These are phyloP conservation scores for Euclidia mi DNA, from an alignment of 2,888 invertebrate genomes.

Conservation along the genomic window DNA sequence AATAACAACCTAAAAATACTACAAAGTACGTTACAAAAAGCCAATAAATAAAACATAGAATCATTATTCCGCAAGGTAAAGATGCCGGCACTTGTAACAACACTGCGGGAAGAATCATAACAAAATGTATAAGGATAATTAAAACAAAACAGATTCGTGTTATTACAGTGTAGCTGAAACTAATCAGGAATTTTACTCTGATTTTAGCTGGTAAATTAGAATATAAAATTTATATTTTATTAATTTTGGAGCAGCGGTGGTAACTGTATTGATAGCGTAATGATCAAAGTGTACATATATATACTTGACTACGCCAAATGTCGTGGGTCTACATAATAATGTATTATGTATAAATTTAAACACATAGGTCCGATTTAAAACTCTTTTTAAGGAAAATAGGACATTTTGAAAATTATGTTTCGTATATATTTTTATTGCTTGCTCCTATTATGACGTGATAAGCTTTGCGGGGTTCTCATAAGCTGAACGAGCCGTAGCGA, in stretches of 20 bases:
- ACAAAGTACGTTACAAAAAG: not conserved
- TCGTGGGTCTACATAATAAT: too few relatives aligned
- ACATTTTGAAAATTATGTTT: too few relatives aligned
- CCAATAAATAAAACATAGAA: conserved; percentile 26
- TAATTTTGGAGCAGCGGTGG: not conserved
- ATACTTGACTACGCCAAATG: too few relatives aligned
- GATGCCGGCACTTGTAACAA: conserved; percentile 40
- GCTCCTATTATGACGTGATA: too few relatives aligned
- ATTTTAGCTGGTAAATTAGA: conserved; percentile 11
- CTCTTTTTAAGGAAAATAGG: too few relatives aligned
- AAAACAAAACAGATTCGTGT: conserved; percentile 42
- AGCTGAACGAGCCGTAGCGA: too few relatives aligned
- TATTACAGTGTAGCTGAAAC: conserved; percentile 22
- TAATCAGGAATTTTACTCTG: conserved; percentile 26
- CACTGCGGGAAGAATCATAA: conserved; percentile 26
- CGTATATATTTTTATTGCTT: too few relatives aligned
- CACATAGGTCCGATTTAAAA: too few relatives aligned
- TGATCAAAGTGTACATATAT: too few relatives aligned
- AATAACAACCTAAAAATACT: not conserved
- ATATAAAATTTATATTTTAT: not conserved
- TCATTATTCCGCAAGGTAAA: conserved; percentile 19
- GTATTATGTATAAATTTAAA: too few relatives aligned
- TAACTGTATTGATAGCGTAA: too few relatives aligned
- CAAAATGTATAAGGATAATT: conserved; percentile 40
- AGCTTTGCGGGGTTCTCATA: too few relatives aligned